Percentiles rank a stretch among this genome's conserved stretches.
Evolutionary conservation across 2,797 vertebrate species (phyloP).

Genomic region (Nannoperca obscura): DNA sequence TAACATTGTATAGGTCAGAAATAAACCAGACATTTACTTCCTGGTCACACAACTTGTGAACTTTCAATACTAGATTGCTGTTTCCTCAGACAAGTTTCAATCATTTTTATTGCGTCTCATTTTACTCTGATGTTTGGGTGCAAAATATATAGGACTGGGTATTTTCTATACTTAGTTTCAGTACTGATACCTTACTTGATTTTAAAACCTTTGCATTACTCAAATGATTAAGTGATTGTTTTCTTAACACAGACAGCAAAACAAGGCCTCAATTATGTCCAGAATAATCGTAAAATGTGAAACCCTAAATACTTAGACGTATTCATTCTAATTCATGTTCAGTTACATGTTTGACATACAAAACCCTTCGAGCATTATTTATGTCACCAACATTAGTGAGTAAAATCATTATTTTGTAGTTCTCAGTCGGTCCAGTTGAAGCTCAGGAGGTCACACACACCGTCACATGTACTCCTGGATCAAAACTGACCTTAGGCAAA

Average conservation of each 20-base stretch:
- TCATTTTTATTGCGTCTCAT: neutral
- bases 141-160: too few species aligned
- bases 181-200: too few species aligned
- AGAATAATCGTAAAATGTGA: neutral
- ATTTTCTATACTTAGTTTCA: neutral
- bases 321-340: neutral
- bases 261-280: too few species aligned
- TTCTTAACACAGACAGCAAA: neutral
- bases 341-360: neutral
- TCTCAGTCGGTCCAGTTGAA: slow-evolving; percentile 9
- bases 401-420: neutral
- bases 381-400: neutral
- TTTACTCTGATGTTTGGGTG: neutral
- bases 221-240: neutral
- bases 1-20: neutral
- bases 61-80: neutral
- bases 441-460: slow-evolving; percentile 13
- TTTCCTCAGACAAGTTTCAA: neutral
- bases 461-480: slow-evolving; percentile 20
- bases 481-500: slow-evolving; percentile 49
- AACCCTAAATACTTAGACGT: neutral
- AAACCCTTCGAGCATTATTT: neutral
- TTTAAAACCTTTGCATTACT: too few species aligned
- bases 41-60: neutral
- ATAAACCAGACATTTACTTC: neutral